Conservation (phyloP, 1,140 invertebrate species). For the Frieseomelitta varia region DNA sequence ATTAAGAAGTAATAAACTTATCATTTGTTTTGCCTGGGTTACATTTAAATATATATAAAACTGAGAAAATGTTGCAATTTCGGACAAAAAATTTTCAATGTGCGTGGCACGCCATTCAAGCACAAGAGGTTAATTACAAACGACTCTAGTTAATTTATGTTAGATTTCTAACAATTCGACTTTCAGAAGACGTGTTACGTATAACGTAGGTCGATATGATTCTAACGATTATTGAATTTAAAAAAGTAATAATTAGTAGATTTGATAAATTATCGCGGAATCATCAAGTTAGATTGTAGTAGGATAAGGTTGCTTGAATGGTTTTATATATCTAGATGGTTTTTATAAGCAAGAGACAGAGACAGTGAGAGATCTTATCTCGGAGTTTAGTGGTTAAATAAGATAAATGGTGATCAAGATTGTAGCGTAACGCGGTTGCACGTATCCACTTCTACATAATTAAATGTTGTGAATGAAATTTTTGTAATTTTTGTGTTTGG, state of each 20-base stretch:
- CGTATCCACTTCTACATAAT: no score
- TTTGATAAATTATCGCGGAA: background rate
- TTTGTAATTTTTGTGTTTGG: background rate
- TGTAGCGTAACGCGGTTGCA: background rate
- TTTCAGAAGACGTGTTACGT: no score
- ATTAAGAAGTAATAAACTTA: no score
- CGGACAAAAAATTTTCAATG: no score
- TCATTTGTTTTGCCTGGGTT: no score
- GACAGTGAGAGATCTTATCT: background rate
- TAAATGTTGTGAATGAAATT: background rate
- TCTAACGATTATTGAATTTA: background rate
- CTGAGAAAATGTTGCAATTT: no score
- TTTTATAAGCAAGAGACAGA: background rate
- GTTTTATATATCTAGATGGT: background rate
- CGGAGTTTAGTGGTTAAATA: background rate
- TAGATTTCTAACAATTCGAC: no score
- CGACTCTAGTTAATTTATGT: no score
- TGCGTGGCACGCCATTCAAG: no score
- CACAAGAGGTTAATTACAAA: no score
- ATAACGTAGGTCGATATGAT: no score
- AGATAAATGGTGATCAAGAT: slow-evolving; percentile 11
- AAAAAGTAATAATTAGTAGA: background rate
- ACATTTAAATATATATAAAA: no score
- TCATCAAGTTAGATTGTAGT: background rate
- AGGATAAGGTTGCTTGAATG: background rate